Base-by-base conservation (phyloP, 2,888 invertebrate genomes). In the Nipponacmea schrenckii region DNA sequence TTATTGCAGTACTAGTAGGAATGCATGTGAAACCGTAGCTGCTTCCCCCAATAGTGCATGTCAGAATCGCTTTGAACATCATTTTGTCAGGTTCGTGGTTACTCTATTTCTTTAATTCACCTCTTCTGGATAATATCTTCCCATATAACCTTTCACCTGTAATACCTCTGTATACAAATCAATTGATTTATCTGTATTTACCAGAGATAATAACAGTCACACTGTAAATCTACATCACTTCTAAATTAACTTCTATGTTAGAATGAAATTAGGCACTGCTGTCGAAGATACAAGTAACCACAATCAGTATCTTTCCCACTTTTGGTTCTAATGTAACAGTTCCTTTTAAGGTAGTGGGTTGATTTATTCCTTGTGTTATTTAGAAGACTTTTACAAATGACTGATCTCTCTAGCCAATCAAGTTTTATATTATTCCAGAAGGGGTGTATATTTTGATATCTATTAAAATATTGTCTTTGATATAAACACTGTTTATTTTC, bases 361-460 rank as follows among this genome's bases (percentile, higher is more conserved):
- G 3, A 24, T 62, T 56, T 44, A 67, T 56, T 67, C 67, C 27
- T 44, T 62, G 27, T 48, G 67, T 50, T 50, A 56, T 67, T 67
- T 24, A 44, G 31, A 67, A 67, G 14, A 31, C 46, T n/a, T 66
- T 39, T 48, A 48, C 45, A 46, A 20, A 17, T 45, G 27, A 45
- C 45, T 39, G 4, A 8, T 10, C 10, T 39, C 39, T 8, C 7
- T 39, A 10, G 39, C 39, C 39, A 39, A 39, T 39, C 3, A 39
- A 39, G 39, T 8, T 39, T 39, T 39, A 39, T 39, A 39, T 39
- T 39, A 39, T 56, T 24, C 56, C 56, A 56, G 56, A 56, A 56
- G 56, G 14, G 56, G 56, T 56, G 56, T 24, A 56, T 56, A 24
- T 24, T 56, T 20, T 56, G 24, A 56, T 56, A 56, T 24, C 56